Evolutionary conservation across 2,888 invertebrate species (phyloP), one percentile per base, ranked within the genome.

Genomic region (Folsomia manolachei): DNA sequence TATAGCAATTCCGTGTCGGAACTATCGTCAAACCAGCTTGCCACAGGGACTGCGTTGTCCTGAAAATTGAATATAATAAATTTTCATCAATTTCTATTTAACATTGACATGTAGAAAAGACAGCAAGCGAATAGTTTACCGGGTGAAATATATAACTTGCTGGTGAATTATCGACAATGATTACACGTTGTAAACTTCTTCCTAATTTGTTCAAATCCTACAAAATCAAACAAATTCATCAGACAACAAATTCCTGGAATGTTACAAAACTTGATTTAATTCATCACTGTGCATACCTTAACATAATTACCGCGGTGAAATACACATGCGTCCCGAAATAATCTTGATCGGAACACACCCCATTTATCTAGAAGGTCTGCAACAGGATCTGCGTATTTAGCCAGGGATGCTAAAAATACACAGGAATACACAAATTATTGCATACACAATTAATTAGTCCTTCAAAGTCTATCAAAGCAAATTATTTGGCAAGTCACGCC

Each of bases 81-180:
- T 24, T 9, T 25, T 39, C 2, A n/a, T n/a, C n/a, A n/a, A n/a
- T n/a, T n/a, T n/a, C n/a, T n/a, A n/a, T n/a, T n/a, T n/a, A n/a
- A 19, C 9, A 27, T 27, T 27, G n/a, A n/a, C n/a, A n/a, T n/a
- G n/a, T n/a, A n/a, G n/a, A n/a, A n/a, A n/a, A n/a, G n/a, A n/a
- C n/a, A n/a, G n/a, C n/a, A n/a, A n/a, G n/a, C n/a, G n/a, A n/a
- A n/a, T n/a, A n/a, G n/a, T n/a, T n/a, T 74, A 80, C 97, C 83
- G 98, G 98, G 90, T 99, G 99, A 91, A 99, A 99, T 88, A 98
- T 96, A 86, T 99, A 99, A 81, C 97, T 97, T 83, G 97, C 97
- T 82, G 99, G 99, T 83, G 98, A 99, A 87, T 99, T 99, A 88
- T 99, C 99, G 81, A 99, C 94, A 83, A 99, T 99, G 83, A 99